phyloP scores from a whole-genome alignment of 2,797 vertebrate genomes.

The Psittacula echo region DNA sequence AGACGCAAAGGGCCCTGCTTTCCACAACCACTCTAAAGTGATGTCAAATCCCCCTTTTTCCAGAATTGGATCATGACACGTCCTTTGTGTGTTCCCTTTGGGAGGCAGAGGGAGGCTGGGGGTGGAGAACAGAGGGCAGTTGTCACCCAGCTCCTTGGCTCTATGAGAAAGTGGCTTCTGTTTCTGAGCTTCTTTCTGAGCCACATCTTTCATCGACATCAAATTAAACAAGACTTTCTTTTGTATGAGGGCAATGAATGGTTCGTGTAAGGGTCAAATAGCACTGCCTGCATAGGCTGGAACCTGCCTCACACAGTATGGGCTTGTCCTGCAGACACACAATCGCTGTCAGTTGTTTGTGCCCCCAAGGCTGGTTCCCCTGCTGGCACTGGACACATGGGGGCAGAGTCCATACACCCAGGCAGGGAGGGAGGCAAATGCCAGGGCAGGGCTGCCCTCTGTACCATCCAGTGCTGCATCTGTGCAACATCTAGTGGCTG shows the following conservation, averaged over 20 bases:
- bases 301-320: constrained; percentile 41
- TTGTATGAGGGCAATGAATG: constrained; percentile 64
- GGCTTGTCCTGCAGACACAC: constrained; percentile 43
- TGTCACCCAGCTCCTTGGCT: constrained; percentile 61
- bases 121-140: constrained; percentile 66
- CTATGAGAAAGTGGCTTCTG: constrained; percentile 71
- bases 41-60: constrained; percentile 42
- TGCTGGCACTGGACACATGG: constrained; percentile 9
- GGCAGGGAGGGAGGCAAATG: not conserved
- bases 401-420: constrained; percentile 28
- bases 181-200: constrained; percentile 52
- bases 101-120: constrained; percentile 37
- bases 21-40: not conserved
- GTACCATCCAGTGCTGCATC: not conserved
- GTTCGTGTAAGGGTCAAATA: constrained; percentile 45
- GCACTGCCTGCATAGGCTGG: constrained; percentile 53
- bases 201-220: constrained; percentile 53
- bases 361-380: not conserved
- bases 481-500: not conserved
- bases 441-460: not conserved
- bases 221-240: constrained; percentile 68
- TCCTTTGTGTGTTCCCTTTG: constrained; percentile 47
- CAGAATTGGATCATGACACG: not conserved
- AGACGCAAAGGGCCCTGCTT: not conserved
- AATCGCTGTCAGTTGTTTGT: not conserved